A percentile compares a stretch with the other conserved stretches of the same genome.
These are phyloP conservation scores for Mesorhabditis belari DNA, from an alignment of 2,888 invertebrate genomes.

Conservation along the genomic window DNA sequence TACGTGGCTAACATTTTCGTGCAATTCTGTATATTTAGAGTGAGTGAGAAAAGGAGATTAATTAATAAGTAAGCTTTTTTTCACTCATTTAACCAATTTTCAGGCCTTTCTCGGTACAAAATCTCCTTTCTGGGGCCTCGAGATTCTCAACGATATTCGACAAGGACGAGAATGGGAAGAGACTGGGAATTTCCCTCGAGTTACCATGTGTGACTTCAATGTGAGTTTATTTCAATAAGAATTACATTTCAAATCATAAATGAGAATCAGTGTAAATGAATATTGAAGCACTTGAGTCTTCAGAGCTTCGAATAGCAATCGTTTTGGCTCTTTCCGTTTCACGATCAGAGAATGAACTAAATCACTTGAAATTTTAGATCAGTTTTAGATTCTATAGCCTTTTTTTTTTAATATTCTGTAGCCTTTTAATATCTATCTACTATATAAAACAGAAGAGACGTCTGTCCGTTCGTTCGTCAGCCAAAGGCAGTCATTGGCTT, in stretches of 20 bases:
- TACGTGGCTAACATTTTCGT: conserved; percentile 34
- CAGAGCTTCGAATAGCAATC: not conserved
- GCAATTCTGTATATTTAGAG: conserved; percentile 11
- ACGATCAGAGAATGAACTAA: not conserved
- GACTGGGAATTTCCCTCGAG: conserved; percentile 35
- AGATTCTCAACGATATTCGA: conserved; percentile 22
- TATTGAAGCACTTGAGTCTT: not conserved
- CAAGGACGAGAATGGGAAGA: conserved; percentile 31
- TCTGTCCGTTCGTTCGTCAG: no score
- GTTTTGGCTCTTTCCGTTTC: not conserved
- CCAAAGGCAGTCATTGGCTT: no score
- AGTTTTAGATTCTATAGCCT: no score
- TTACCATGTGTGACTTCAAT: conserved; percentile 37
- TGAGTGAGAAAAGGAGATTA: not conserved
- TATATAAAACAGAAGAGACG: no score
- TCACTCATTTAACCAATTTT: conserved; percentile 29
- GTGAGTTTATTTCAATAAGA: conserved; percentile 7
- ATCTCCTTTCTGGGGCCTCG: conserved; percentile 30
- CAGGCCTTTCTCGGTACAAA: conserved; percentile 34
- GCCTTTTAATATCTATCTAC: no score
- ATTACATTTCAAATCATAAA: no score
- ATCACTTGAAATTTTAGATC: no score
- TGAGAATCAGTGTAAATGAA: not conserved
- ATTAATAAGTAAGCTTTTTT: not conserved
- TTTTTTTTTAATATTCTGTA: no score